phyloP scores from a whole-genome alignment of 2,888 invertebrate species.

The Rhamnusium bicolor region DNA sequence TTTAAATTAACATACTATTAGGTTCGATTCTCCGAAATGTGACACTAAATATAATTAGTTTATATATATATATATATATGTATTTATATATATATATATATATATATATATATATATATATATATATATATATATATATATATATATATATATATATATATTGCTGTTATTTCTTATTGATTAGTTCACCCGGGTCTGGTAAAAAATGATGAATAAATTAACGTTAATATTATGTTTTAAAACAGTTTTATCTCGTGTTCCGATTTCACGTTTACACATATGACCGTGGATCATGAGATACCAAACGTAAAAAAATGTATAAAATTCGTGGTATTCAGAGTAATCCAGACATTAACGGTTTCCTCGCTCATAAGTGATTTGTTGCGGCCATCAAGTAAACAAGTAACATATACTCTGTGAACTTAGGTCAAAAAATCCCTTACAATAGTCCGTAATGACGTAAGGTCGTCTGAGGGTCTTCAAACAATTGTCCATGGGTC shows the following conservation, averaged over 20 bases:
- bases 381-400: not conserved
- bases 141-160: too few relatives aligned
- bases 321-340: constrained; percentile 14
- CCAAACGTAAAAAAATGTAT: constrained; percentile 3
- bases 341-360: constrained; percentile 16
- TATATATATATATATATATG: too few relatives aligned
- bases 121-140: too few relatives aligned
- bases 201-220: not conserved
- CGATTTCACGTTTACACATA: not conserved
- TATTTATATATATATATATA: too few relatives aligned
- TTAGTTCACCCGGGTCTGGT: too few relatives aligned
- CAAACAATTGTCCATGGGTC: constrained; percentile 6
- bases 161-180: too few relatives aligned
- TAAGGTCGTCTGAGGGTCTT: constrained; percentile 24
- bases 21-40: too few relatives aligned
- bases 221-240: not conserved
- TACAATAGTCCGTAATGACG: constrained; percentile 5
- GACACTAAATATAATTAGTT: too few relatives aligned
- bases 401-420: not conserved
- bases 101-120: too few relatives aligned
- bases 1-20: too few relatives aligned
- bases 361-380: not conserved
- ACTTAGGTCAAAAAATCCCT: constrained; percentile 2
- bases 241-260: not conserved
- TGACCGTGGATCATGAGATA: not conserved